phyloP scores from a whole-genome alignment of 30 jellyfish, hydroid and myxozoan species.

The Hydractinia symbiolongicarpus region DNA sequence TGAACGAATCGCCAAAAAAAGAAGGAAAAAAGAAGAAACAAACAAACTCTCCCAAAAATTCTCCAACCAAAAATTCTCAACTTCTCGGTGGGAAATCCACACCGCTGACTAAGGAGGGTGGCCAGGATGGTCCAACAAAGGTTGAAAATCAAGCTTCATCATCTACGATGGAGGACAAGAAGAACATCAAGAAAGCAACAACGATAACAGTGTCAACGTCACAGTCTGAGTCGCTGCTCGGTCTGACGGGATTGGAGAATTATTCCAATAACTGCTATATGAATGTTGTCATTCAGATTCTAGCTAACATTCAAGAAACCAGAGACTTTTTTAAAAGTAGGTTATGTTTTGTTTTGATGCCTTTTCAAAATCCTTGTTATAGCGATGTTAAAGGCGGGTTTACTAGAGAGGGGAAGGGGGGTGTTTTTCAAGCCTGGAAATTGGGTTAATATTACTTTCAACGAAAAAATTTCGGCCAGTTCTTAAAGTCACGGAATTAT shows the following conservation, averaged over 20 bases:
- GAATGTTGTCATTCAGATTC: conserved; percentile 81
- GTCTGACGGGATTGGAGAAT: conserved; percentile 78
- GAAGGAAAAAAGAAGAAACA: not conserved
- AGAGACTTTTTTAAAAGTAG: conserved; percentile 58
- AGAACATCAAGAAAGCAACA: conserved; percentile 39
- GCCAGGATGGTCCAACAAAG: conserved; percentile 28
- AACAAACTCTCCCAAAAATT: no score
- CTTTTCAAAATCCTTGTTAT: not conserved
- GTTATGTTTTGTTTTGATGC: not conserved
- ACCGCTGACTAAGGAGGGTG: conserved; percentile 49
- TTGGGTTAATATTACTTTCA: no score
- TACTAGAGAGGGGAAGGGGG: no score
- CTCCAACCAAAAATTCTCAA: not conserved
- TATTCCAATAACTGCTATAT: conserved; percentile 85
- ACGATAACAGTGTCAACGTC: not conserved
- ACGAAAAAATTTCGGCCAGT: no score
- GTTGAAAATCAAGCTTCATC: conserved; percentile 42
- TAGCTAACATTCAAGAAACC: conserved; percentile 76
- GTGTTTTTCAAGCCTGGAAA: no score
- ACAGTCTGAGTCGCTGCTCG: conserved; percentile 22
- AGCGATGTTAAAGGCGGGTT: no score
- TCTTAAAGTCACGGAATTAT: no score
- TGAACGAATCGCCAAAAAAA: not conserved
- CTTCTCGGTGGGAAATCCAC: conserved; percentile 89
- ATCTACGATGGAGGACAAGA: conserved; percentile 14